phyloP scores from a whole-genome alignment of 2,888 invertebrate species.

The Chymomyza caudatula region DNA sequence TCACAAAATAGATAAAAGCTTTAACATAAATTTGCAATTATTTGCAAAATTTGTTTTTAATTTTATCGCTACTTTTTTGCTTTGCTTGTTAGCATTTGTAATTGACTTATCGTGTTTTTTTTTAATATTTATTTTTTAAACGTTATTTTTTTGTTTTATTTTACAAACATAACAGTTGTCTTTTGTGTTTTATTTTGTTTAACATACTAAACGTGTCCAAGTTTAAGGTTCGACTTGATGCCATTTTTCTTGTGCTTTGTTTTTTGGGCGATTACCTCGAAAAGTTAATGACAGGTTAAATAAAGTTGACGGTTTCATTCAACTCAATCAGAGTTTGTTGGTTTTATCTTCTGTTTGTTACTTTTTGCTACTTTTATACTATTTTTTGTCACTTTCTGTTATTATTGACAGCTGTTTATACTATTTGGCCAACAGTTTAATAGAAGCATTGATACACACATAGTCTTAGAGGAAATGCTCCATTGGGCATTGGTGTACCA shows the following conservation, averaged over 20 bases:
- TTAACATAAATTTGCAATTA: neutral
- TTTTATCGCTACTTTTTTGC: neutral
- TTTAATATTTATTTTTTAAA: constrained; percentile 11
- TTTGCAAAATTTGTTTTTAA: neutral
- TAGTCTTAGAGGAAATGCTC: constrained; percentile 16
- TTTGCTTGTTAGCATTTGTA: constrained; percentile 4
- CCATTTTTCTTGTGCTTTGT: constrained; percentile 14
- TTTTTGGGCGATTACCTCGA: constrained; percentile 32
- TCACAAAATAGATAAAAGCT: neutral
- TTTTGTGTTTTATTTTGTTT: constrained; percentile 35
- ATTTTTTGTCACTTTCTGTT: constrained; percentile 10
- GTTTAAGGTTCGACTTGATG: constrained; percentile 38
- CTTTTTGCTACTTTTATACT: constrained; percentile 3
- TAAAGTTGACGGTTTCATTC: constrained; percentile 10
- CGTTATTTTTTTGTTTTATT: constrained; percentile 19
- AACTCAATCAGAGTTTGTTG: neutral
- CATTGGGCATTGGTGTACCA: neutral
- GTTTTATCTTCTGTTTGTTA: constrained; percentile 9
- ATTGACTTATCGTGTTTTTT: constrained; percentile 5
- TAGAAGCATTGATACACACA: neutral
- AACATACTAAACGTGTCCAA: constrained; percentile 50
- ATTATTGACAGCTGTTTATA: neutral
- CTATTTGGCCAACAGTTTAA: neutral
- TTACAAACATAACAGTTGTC: constrained; percentile 5
- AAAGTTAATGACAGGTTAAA: constrained; percentile 32